Percentiles rank a stretch among this genome's conserved stretches.
Evolutionary conservation across 2,113 vertebrate species (phyloP).

Genomic region (Nothobranchius furzeri): DNA sequence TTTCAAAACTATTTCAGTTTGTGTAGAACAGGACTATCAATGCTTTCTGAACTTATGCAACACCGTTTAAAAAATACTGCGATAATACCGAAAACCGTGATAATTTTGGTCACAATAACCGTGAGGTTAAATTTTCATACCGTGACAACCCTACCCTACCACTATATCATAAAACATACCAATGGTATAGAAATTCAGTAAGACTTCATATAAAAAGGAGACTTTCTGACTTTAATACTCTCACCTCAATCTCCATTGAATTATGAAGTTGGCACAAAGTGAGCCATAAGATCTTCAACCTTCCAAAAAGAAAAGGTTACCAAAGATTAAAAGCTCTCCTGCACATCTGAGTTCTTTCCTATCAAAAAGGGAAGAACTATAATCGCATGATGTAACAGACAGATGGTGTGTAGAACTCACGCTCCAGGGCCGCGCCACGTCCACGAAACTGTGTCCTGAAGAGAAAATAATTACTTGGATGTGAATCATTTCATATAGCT

Average conservation of each 20-base stretch:
- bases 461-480: conserved; percentile 8
- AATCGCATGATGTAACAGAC: no score
- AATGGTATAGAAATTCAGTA: not conserved
- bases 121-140: no score
- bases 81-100: no score
- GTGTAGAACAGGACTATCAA: no score
- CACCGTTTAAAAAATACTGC: no score
- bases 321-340: not conserved
- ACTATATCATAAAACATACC: not conserved
- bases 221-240: conserved; percentile 17
- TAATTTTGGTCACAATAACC: no score
- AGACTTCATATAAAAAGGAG: not conserved
- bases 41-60: no score
- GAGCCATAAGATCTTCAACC: conserved; percentile 92
- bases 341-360: no score
- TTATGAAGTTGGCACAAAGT: conserved; percentile 94
- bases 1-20: no score
- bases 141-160: no score
- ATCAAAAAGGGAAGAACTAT: no score
- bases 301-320: conserved; percentile 52
- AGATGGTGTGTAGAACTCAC: conserved; percentile 49
- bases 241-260: conserved; percentile 91
- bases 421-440: conserved; percentile 72
- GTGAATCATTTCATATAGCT: not conserved
- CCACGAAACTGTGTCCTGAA: conserved; percentile 74